These are phyloP conservation scores for Thymelicus lineola DNA, from an alignment of 2,888 invertebrate genomes.

Conservation along the genomic window DNA sequence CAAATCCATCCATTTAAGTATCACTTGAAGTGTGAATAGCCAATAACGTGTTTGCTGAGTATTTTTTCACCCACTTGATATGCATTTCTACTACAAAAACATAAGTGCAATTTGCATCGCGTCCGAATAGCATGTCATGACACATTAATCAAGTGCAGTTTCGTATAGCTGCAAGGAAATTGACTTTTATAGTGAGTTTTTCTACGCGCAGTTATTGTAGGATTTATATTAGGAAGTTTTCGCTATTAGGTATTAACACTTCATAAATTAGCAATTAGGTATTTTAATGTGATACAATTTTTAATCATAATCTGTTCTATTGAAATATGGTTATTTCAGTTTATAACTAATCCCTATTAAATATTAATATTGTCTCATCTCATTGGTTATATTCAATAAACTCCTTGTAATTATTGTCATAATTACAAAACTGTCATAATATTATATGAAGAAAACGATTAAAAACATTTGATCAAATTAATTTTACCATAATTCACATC, in stretches of 20 bases:
- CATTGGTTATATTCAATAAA: too few species aligned
- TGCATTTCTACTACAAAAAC: conserved; percentile 27
- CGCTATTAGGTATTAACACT: neutral
- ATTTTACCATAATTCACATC: too few species aligned
- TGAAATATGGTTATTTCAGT: too few species aligned
- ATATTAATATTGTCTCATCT: too few species aligned
- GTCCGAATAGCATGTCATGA: conserved; percentile 18
- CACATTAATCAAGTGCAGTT: conserved; percentile 22
- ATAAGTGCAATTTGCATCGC: conserved; percentile 29
- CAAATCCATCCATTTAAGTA: neutral
- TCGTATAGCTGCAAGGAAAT: conserved; percentile 21
- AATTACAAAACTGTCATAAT: too few species aligned
- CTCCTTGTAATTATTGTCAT: too few species aligned
- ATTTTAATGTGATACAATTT: neutral
- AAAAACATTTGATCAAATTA: too few species aligned
- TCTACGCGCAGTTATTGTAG: neutral
- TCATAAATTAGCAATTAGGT: neutral
- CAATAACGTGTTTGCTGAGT: conserved; percentile 11
- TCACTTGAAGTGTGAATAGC: conserved; percentile 7
- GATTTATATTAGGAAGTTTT: neutral
- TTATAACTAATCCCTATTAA: too few species aligned
- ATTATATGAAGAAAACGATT: too few species aligned
- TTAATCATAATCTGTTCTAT: too few species aligned
- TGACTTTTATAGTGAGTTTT: neutral
- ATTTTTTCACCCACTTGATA: conserved; percentile 23